Evolutionary conservation across 2,888 invertebrate species (phyloP), one percentile per base, ranked within the genome.

Genomic region (Thumatha senex): DNA sequence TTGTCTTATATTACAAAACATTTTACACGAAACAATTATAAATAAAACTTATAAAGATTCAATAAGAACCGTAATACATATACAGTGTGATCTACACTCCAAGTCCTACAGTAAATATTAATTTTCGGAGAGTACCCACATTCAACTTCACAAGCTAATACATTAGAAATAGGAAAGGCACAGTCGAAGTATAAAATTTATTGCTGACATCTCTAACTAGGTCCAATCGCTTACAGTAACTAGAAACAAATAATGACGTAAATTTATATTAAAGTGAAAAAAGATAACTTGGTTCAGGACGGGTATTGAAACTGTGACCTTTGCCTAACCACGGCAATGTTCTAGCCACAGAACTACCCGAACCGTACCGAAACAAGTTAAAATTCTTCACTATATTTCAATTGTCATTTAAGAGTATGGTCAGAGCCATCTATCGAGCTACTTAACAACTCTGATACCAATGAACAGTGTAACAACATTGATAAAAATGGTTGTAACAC

Each of bases 101-200:
- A 79, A 80, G 72, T 67, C 61, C 80, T 85, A 87, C 77, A 80
- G 80, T 88, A 86, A 86, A 90, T 82, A 82, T 78, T 75, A 75
- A 80, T 82, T 78, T 79, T 80, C 76, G 77, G 79, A 84, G 74
- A 80, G 84, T 84, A 86, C 78, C 66, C 76, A 84, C 81, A 78
- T 80, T 79, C 70, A 79, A 82, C 77, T 81, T 77, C 86, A 84
- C 85, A 84, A 84, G 86, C 86, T 89, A 89, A 85, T 84, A 86
- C 80, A 76, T 90, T 89, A 90, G 91, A 91, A 87, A 90, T 89
- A 90, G 90, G 87, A 89, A 91, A 91, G 91, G 91, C 91, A 91
- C 91, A 90, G 90, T 91, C 73, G 90, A 91, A 90, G 89, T 90
- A 89, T 90, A 85, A 89, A 90, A 90, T 85, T 89, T 91, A 91